These are phyloP conservation scores for Mixornis gularis DNA, from an alignment of 2,113 vertebrate species.

Conservation along the genomic window DNA sequence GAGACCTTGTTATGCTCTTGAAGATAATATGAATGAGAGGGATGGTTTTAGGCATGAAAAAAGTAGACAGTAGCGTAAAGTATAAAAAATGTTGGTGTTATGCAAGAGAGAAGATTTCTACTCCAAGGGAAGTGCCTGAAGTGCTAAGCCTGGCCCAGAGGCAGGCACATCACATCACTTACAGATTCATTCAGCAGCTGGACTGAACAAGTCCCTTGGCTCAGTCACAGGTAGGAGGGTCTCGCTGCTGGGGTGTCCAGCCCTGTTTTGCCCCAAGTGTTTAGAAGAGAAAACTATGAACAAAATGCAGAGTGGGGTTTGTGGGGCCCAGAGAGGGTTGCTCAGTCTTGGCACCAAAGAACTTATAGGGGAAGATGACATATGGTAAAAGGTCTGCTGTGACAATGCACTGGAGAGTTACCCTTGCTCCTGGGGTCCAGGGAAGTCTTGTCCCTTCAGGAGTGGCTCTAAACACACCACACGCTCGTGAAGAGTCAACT, in stretches of 20 bases:
- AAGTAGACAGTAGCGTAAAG: neutral
- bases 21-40: neutral
- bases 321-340: neutral
- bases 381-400: neutral
- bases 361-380: fast-evolving
- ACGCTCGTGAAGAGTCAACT: fast-evolving
- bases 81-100: neutral
- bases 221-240: neutral
- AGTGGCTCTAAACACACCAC: neutral
- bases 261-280: too few species aligned
- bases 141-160: neutral
- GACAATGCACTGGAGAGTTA: neutral
- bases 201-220: neutral
- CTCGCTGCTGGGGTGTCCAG: fast-evolving
- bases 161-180: neutral
- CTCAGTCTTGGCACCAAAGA: neutral
- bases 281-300: neutral
- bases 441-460: neutral
- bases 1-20: neutral
- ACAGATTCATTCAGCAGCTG: neutral
- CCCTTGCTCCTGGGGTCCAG: neutral
- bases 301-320: fast-evolving
- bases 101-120: neutral
- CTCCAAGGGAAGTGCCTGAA: neutral
- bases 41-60: neutral